phyloP scores from a whole-genome alignment of 2,113 vertebrate species.

The Nerophis lumbriciformis region DNA sequence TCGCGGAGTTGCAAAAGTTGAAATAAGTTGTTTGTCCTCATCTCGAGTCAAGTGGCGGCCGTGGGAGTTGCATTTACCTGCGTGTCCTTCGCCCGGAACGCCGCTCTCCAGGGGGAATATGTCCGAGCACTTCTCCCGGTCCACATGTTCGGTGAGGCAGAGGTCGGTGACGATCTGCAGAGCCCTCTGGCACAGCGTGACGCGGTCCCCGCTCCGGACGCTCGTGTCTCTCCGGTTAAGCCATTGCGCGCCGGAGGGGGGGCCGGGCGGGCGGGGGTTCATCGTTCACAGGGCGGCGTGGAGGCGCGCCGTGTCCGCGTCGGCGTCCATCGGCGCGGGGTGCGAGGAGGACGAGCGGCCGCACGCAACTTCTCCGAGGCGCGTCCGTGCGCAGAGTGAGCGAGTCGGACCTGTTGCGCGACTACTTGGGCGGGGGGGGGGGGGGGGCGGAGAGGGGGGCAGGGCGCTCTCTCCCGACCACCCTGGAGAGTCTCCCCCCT shows the following conservation, averaged over 20 bases:
- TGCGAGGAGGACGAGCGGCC: conserved; percentile 11
- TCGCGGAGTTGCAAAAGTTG: too few relatives aligned
- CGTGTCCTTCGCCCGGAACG: conserved; percentile 79
- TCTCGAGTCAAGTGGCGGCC: too few relatives aligned
- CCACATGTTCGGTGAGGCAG: conserved; percentile 87
- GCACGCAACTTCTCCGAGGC: background rate
- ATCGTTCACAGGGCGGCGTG: conserved; percentile 50
- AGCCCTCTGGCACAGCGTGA: conserved; percentile 90
- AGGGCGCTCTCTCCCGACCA: background rate
- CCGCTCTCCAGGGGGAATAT: conserved; percentile 81
- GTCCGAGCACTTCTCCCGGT: conserved; percentile 87
- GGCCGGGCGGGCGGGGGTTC: conserved; percentile 57
- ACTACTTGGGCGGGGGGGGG: too few relatives aligned
- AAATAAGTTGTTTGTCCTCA: too few relatives aligned
- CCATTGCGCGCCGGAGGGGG: conserved; percentile 69
- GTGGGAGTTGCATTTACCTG: conserved; percentile 76
- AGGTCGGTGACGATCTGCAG: conserved; percentile 93
- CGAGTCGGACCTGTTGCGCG: conserved; percentile 4
- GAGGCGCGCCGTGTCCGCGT: conserved; percentile 44
- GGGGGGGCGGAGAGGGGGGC: too few relatives aligned
- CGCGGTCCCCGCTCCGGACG: conserved; percentile 80
- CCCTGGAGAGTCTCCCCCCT: background rate
- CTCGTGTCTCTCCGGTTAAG: conserved; percentile 83
- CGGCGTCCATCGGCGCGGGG: conserved; percentile 61
- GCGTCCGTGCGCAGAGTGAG: background rate